These are phyloP conservation scores for Polyergus mexicanus DNA, from an alignment of 1,140 invertebrate genomes.

Conservation along the genomic window DNA sequence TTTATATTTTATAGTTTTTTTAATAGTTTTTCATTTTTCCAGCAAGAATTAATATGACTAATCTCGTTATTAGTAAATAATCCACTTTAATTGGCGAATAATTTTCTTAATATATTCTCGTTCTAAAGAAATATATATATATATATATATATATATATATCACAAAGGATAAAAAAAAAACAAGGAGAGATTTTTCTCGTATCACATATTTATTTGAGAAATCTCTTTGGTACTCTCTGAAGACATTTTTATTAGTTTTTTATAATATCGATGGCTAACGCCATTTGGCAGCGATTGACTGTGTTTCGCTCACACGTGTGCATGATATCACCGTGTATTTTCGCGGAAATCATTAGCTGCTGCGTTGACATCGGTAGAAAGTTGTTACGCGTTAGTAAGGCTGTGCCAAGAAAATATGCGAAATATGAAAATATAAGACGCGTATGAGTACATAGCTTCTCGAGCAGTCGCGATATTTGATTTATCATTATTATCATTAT, in stretches of 20 bases:
- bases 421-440: constrained; percentile 51
- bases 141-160: too few species aligned
- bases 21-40: too few species aligned
- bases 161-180: not conserved
- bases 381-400: constrained; percentile 49
- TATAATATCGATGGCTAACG: constrained; percentile 53
- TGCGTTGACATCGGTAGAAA: constrained; percentile 42
- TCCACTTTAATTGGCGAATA: too few species aligned
- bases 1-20: too few species aligned
- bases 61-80: too few species aligned
- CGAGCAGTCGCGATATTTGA: not conserved
- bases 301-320: constrained; percentile 25
- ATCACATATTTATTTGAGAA: constrained; percentile 72
- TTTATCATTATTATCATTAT: not conserved
- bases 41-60: too few species aligned
- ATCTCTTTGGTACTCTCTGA: constrained; percentile 67
- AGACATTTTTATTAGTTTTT: constrained; percentile 61
- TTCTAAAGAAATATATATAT: too few species aligned
- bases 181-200: constrained; percentile 11
- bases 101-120: too few species aligned
- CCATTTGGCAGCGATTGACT: constrained; percentile 47
- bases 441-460: constrained; percentile 20
- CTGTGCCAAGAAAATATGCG: constrained; percentile 48
- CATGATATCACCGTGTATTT: constrained; percentile 12
- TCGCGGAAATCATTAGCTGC: constrained; percentile 48